Evolutionary conservation across 2,888 invertebrate genomes (phyloP), one percentile per base, ranked within the genome.

Genomic region (Parnassius apollo): DNA sequence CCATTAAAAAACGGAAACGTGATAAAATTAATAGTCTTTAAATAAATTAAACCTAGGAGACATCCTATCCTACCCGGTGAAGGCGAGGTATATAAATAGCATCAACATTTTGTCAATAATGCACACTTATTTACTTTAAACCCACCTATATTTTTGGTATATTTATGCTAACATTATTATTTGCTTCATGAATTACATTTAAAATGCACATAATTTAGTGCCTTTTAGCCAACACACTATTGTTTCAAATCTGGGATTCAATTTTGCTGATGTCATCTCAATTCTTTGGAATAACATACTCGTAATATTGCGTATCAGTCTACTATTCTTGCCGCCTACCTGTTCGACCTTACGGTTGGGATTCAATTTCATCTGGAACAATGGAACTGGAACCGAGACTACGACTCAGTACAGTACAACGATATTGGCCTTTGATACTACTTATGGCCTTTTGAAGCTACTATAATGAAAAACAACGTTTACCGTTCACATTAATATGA

Each of bases 301-400:
- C 62, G 52, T 61, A 66, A 65, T 51, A 53, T 22, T 46, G 55
- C 18, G 58, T 54, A 61, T 53, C 62, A 66, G 70, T 72, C 70
- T 74, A 66, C 64, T 48, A 59, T 62, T 66, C 48, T 62, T 13
- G 22, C 56, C 68, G 66, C 65, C 78, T 83, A 84, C 81, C 83
- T 83, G 81, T 73, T 66, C 68, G 76, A 69, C 76, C 80, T 82
- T 74, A 78, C 69, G 63, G 68, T 72, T 69, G 71, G 77, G 79
- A 78, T 80, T 81, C 74, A 75, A 78, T 80, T 80, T 75, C 81
- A 73, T 74, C 71, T 73, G 65, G 73, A 78, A 86, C 85, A 86
- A 85, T 81, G 72, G 78, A 64, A 70, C 72, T 80, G 70, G 71
- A 75, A 73, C 71, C 66, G 76, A 75, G 75, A 70, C 66, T 63